Evolutionary conservation across 2,113 vertebrate species (phyloP).

Genomic region (Elaphurus davidianus): DNA sequence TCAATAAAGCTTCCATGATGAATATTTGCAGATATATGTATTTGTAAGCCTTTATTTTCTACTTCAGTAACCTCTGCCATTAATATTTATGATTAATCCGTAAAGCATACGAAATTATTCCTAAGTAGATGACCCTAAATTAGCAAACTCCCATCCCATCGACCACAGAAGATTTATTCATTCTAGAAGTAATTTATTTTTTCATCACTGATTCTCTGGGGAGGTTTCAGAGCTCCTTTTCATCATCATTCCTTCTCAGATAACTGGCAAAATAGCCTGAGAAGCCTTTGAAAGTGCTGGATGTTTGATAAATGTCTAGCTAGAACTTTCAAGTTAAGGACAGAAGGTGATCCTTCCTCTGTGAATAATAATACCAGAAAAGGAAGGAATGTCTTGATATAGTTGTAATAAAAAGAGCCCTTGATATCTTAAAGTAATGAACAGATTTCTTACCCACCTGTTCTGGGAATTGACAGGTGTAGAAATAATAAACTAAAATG

Average conservation of each 20-base stretch:
- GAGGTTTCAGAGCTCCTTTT: conserved; percentile 27
- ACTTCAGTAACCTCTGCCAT: conserved; percentile 14
- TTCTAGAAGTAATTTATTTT: background rate
- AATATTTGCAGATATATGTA: conserved; percentile 45
- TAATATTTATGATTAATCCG: conserved; percentile 52
- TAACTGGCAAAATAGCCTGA: conserved; percentile 31
- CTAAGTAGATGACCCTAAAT: conserved; percentile 37
- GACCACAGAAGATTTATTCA: conserved; percentile 10
- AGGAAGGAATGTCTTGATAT: background rate
- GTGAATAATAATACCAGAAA: conserved; percentile 30
- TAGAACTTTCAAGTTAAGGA: conserved; percentile 40
- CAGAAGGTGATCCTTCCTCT: conserved; percentile 31
- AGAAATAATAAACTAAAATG: background rate
- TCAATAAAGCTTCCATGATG: background rate
- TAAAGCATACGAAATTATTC: background rate
- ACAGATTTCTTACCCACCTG: background rate
- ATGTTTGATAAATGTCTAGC: conserved; percentile 60
- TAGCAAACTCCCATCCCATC: conserved; percentile 24
- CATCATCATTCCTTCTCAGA: conserved; percentile 1
- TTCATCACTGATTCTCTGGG: conserved; percentile 23
- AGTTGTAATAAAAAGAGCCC: background rate
- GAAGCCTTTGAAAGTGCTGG: conserved; percentile 14
- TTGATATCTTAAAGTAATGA: conserved; percentile 9
- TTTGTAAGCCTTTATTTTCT: conserved; percentile 45
- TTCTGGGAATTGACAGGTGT: background rate